Percentiles rank a stretch among this genome's conserved stretches.
These are phyloP conservation scores for Anas bernieri DNA, from an alignment of 2,797 vertebrate species.

Conservation along the genomic window DNA sequence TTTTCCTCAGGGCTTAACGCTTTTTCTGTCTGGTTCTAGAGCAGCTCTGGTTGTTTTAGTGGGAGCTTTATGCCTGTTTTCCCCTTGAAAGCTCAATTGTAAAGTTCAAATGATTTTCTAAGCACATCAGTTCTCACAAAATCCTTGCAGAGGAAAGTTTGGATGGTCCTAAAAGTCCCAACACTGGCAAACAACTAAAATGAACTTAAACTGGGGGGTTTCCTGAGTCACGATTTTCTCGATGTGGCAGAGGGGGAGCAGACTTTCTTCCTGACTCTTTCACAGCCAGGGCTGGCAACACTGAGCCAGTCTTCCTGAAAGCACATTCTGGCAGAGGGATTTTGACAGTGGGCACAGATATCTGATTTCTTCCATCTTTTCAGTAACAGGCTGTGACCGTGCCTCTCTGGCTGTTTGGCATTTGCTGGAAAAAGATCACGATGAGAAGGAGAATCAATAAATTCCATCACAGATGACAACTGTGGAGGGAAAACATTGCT, in stretches of 20 bases:
- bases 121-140: not conserved
- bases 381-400: not conserved
- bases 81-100: fast-evolving
- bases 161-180: not conserved
- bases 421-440: conserved; percentile 10
- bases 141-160: not conserved
- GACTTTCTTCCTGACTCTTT: not conserved
- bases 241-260: not conserved
- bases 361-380: conserved; percentile 32
- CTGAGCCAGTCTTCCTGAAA: conserved; percentile 21
- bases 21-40: not conserved
- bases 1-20: not conserved
- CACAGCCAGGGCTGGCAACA: not conserved
- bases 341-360: conserved; percentile 35
- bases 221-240: not conserved
- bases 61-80: not conserved
- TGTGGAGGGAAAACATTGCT: conserved; percentile 23
- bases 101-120: not conserved
- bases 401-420: conserved; percentile 31
- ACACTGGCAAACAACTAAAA: not conserved
- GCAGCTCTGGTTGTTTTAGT: not conserved
- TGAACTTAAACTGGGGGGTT: not conserved
- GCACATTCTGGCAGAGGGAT: conserved; percentile 35
- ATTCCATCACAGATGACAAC: conserved; percentile 64
- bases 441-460: conserved; percentile 41